Evolutionary conservation across 2,797 vertebrate species (phyloP).

Genomic region (Platalea minor): DNA sequence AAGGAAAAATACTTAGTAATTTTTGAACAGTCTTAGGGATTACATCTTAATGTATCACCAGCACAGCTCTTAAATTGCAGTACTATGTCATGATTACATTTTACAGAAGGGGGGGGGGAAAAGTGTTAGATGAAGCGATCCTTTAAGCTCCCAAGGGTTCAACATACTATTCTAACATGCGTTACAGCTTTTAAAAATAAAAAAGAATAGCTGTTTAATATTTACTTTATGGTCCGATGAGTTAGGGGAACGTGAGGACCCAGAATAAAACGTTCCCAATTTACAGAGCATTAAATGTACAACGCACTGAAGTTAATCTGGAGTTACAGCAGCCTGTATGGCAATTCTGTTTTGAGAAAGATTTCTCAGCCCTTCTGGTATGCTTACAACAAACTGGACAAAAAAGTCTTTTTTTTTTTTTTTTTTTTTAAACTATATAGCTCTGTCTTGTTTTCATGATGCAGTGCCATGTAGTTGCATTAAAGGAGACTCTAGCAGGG

Average conservation of each 20-base stretch:
- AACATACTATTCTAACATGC: neutral
- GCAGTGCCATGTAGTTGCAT: neutral
- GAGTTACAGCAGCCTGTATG: neutral
- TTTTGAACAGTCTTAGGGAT: neutral
- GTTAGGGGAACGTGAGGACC: neutral
- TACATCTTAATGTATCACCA: neutral
- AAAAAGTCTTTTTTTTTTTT: neutral
- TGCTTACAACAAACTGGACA: neutral
- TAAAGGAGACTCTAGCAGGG: neutral
- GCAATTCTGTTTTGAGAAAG: neutral
- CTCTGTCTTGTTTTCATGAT: neutral
- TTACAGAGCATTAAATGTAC: neutral
- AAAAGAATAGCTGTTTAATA: neutral
- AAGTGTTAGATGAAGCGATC: neutral
- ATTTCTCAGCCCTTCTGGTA: neutral
- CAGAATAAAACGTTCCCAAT: neutral
- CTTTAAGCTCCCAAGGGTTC: conserved; percentile 6
- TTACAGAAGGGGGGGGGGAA: neutral
- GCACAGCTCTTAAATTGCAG: neutral
- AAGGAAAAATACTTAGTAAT: neutral
- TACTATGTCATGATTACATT: conserved; percentile 3
- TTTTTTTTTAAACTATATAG: neutral
- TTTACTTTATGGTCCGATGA: neutral
- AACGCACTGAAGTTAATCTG: neutral
- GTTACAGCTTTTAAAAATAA: neutral